Evolutionary conservation across 2,888 invertebrate genomes (phyloP), one percentile per base, ranked within the genome.

Genomic region (Ferdinandea cuprea): DNA sequence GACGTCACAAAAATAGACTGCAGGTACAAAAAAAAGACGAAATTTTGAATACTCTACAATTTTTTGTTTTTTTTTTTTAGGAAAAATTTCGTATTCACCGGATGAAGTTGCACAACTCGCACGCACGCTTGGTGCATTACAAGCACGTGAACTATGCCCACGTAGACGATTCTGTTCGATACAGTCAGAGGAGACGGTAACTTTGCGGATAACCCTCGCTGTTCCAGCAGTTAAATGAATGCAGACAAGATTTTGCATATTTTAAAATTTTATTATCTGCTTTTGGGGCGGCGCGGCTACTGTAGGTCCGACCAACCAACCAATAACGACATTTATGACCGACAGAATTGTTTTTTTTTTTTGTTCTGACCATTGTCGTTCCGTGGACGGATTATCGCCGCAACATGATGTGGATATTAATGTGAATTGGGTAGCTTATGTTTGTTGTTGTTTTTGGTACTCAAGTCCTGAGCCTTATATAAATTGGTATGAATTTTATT

Each of bases 21-120:
- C 19, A 59, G 61, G 54, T 59, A 19, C 59, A 56, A 40, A 32
- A 21, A 58, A 35, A n/a, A 65, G 42, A 58, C 28, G 58, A 4
- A n/a, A n/a, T n/a, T n/a, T n/a, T n/a, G n/a, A n/a, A n/a, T n/a
- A n/a, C n/a, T n/a, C n/a, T n/a, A n/a, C n/a, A n/a, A n/a, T n/a
- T n/a, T 17, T 1, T 19, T 28, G 25, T 42, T n/a, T 25, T 13
- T 28, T 21, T 54, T 76, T 54, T 52, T 44, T 15, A 37, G 54
- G 30, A 9, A 42, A 11, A 61, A 80, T 74, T 80, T 61, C 32
- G 50, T 74, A 80, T 80, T 74, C 79, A 80, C 40, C 68, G 79
- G 74, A 74, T 74, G 79, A 63, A 74, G 63, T 56, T 63, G 77
- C 71, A 58, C 77, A 77, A 58, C 40, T 50, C 50, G 68, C 61